Base-by-base conservation (phyloP, 2,888 invertebrate species). In the Amphipoea oculea region DNA sequence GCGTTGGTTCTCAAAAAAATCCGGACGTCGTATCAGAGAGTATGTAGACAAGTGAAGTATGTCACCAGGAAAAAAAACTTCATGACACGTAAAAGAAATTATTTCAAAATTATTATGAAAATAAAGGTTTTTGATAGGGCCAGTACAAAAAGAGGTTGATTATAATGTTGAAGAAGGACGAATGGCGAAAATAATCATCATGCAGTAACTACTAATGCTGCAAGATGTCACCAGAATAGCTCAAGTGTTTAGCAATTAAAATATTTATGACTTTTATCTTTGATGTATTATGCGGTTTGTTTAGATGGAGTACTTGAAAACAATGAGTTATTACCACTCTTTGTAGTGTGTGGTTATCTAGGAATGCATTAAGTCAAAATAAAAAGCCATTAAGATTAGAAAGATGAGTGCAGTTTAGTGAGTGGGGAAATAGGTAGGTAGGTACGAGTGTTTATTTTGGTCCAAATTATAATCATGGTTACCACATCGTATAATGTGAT, bases 281-380 rank as follows among this genome's bases (percentile, higher is more conserved):
- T 93, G 92, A 93, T 90, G 91, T 92, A 79, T 72, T 79, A 73
- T 76, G 90, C 90, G 89, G 90, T 91, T 91, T 90, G 90, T 91
- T 90, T 90, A 87, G 86, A 88, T 86, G 85, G 79, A 88, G 92
- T 91, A 94, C 96, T 96, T 94, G 94, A 95, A 92, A 91, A 91
- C 87, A 81, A 92, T 95, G 92, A 95, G 93, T 94, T 92, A 94
- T 93, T 90, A 84, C 91, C 63, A 76, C 84, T 85, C 87, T 90
- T 92, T 95, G 93, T 92, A 95, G 95, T 94, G 74, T 73, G 67
- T 72, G 86, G 74, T 93, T 94, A 95, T 95, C 95, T 93, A 82
- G 75, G 86, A 92, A 93, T 88, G 89, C 93, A 94, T 94, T 94
- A 93, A 86, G 89, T 85, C 88, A 82, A 90, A 90, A 92, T 91